These are phyloP conservation scores for Bufotes viridis DNA, from an alignment of 2,797 vertebrate species.

Conservation along the genomic window DNA sequence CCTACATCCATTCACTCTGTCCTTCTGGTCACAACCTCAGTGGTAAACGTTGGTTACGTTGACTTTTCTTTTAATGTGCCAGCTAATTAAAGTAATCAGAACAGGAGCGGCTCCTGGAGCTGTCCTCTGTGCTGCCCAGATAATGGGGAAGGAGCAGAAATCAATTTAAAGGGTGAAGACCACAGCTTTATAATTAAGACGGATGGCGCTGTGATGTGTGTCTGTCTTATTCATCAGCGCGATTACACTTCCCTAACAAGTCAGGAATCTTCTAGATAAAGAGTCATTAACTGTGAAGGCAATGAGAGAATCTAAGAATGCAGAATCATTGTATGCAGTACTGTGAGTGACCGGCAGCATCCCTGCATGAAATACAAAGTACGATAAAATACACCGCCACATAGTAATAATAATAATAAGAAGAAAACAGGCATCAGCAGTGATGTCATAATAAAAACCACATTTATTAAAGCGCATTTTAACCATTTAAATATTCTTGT, in stretches of 20 bases:
- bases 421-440: neutral
- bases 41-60: neutral
- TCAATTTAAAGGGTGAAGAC: slow-evolving; percentile 21
- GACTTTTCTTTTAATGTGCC: neutral
- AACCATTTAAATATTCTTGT: no score
- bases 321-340: neutral
- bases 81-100: slow-evolving; percentile 31
- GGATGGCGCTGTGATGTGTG: neutral
- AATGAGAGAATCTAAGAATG: neutral
- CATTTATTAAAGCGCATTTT: no score
- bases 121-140: neutral
- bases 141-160: neutral
- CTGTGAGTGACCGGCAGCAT: neutral
- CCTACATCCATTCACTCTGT: neutral
- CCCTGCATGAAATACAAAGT: neutral
- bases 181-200: slow-evolving; percentile 33
- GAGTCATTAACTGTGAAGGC: neutral
- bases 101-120: neutral
- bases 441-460: no score
- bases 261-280: neutral
- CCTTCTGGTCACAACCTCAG: neutral
- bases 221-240: neutral
- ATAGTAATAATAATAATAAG: no score
- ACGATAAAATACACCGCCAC: neutral
- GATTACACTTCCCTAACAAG: neutral